Conservation (phyloP, 2,888 invertebrate species). For the Gnatocerus cornutus region DNA sequence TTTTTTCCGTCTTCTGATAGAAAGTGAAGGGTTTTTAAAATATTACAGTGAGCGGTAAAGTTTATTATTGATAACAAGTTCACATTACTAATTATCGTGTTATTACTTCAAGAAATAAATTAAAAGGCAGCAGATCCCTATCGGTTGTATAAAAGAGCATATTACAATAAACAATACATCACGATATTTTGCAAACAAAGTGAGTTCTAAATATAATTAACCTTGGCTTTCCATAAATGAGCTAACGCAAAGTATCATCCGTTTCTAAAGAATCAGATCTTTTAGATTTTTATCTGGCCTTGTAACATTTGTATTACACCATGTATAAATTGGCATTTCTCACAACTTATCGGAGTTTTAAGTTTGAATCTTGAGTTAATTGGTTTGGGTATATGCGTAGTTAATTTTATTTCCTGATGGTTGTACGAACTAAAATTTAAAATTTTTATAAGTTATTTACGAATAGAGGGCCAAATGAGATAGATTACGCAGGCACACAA, state of each 20-base stretch:
- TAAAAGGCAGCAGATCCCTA: constrained; percentile 54
- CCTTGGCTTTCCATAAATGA: constrained; percentile 60
- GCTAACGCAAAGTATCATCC: constrained; percentile 57
- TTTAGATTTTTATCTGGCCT: constrained; percentile 56
- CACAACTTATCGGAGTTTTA: not conserved
- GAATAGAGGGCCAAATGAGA: no score
- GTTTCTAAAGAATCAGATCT: constrained; percentile 59
- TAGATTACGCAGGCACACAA: no score
- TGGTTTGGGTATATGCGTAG: not conserved
- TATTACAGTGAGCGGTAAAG: not conserved
- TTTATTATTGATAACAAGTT: not conserved
- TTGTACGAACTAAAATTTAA: not conserved
- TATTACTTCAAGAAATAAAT: constrained; percentile 20
- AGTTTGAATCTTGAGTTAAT: not conserved
- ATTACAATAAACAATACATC: constrained; percentile 62
- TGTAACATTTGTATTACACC: constrained; percentile 58
- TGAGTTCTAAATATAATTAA: constrained; percentile 58
- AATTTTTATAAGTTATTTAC: not conserved
- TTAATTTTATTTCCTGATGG: not conserved
- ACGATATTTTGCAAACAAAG: constrained; percentile 60
- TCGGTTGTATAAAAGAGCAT: constrained; percentile 57
- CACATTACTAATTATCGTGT: constrained; percentile 5
- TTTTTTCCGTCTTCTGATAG: no score
- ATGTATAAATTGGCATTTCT: constrained; percentile 6
- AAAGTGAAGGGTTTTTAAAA: no score